A percentile compares a stretch with the other conserved stretches of the same genome.
Conservation (phyloP, 2,113 vertebrate species). For the Pterocles orientalis region DNA sequence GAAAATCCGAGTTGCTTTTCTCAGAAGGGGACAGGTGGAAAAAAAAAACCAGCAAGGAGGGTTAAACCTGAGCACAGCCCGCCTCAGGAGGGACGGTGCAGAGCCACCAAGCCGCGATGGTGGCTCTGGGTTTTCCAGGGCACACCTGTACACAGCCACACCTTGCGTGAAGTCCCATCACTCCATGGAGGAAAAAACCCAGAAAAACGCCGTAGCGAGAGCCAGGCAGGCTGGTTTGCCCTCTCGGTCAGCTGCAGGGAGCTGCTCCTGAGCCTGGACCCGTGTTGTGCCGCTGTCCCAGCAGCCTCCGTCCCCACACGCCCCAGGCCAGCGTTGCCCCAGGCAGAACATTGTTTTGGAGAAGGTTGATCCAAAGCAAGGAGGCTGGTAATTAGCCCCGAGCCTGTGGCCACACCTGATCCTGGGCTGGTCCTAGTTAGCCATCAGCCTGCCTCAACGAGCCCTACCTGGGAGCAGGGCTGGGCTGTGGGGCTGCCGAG, state of each 20-base stretch:
- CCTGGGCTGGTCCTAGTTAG: neutral
- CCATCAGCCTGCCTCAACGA: neutral
- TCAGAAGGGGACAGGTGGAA: neutral
- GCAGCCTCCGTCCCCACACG: fast-evolving
- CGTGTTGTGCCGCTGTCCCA: fast-evolving
- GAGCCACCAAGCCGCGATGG: fast-evolving
- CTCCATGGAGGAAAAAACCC: fast-evolving
- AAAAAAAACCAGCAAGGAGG: fast-evolving
- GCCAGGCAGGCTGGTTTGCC: neutral
- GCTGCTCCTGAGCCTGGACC: neutral
- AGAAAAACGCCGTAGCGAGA: fast-evolving
- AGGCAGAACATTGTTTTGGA: fast-evolving
- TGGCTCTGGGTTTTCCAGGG: neutral
- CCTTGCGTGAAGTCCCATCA: neutral
- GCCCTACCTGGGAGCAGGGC: neutral
- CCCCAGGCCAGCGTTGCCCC: neutral
- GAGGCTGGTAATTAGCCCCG: neutral
- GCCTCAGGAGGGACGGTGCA: neutral
- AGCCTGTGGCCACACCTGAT: fast-evolving
- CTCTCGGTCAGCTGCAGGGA: neutral
- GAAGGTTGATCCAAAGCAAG: neutral
- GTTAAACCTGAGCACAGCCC: neutral
- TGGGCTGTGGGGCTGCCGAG: fast-evolving
- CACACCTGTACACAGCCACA: fast-evolving
- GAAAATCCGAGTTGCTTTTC: neutral